Percentiles rank a stretch among this genome's conserved stretches.
Evolutionary conservation across 2,888 invertebrate genomes (phyloP).

Genomic region (Agrotis clavis): DNA sequence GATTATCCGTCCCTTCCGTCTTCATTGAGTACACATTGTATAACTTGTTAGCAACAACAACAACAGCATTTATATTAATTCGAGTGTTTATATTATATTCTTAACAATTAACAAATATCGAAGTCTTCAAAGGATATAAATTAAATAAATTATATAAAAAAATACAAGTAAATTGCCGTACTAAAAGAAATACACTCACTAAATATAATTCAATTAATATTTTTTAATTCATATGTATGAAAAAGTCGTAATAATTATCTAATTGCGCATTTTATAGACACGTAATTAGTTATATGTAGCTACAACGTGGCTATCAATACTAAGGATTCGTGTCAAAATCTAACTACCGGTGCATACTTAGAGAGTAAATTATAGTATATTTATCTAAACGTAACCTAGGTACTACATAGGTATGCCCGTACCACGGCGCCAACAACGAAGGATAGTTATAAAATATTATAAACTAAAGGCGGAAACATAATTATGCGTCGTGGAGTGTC

Average conservation of each 20-base stretch:
- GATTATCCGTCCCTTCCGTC: constrained; percentile 78
- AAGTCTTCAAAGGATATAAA: constrained; percentile 66
- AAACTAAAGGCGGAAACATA: constrained; percentile 6
- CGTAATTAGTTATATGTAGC: constrained; percentile 71
- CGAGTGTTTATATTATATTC: constrained; percentile 81
- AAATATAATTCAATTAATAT: constrained; percentile 52
- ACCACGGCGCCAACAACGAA: constrained; percentile 70
- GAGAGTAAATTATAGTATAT: constrained; percentile 67
- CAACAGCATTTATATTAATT: constrained; percentile 89
- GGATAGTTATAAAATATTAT: constrained; percentile 55
- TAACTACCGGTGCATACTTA: constrained; percentile 81
- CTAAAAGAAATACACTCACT: constrained; percentile 43
- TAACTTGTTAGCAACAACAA: constrained; percentile 91
- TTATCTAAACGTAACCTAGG: constrained; percentile 61
- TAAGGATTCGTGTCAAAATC: constrained; percentile 81
- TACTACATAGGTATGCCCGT: constrained; percentile 49
- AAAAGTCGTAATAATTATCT: constrained; percentile 62
- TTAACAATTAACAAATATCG: constrained; percentile 81
- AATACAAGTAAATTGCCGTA: constrained; percentile 41
- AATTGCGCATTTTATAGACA: constrained; percentile 82
- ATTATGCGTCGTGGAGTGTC: too few species aligned
- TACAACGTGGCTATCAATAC: constrained; percentile 72
- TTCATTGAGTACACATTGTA: constrained; percentile 86
- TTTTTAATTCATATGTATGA: constrained; percentile 42
- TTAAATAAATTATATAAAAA: constrained; percentile 45